Conservation (phyloP, 2,797 vertebrate genomes). For the Esox masquinongy region DNA sequence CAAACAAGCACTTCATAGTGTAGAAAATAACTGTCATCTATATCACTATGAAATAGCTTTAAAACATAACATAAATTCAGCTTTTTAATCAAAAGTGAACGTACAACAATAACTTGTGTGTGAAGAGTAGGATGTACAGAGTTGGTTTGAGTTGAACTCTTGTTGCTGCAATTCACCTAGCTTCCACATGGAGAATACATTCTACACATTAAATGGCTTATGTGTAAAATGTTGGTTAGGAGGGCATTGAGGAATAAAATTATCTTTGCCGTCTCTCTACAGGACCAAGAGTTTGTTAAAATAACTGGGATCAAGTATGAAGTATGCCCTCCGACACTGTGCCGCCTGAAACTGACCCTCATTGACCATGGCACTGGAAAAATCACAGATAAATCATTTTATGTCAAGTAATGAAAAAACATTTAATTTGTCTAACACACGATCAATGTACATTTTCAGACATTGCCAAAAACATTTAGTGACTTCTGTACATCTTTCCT, state of each 20-base stretch:
- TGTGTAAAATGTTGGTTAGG: no score
- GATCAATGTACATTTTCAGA: not conserved
- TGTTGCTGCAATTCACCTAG: no score
- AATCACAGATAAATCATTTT: slow-evolving; percentile 90
- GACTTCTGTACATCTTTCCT: not conserved
- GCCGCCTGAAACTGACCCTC: slow-evolving; percentile 93
- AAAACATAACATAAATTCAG: no score
- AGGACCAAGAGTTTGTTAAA: slow-evolving; percentile 99
- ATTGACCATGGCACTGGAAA: slow-evolving; percentile 91
- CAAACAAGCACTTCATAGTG: no score
- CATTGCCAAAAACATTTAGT: not conserved
- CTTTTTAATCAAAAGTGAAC: no score
- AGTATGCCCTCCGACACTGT: slow-evolving; percentile 92
- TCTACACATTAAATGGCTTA: not conserved
- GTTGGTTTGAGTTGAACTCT: no score
- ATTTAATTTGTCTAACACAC: not conserved
- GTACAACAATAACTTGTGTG: no score
- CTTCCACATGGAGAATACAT: no score
- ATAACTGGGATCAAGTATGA: slow-evolving; percentile 96
- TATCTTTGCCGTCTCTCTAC: not conserved
- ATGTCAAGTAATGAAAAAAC: slow-evolving; percentile 77
- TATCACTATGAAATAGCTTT: no score
- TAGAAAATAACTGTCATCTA: no score
- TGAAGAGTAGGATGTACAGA: no score
- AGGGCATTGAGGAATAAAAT: not conserved